Conservation (phyloP, 2,888 invertebrate species). For the Ceramica pisi region DNA sequence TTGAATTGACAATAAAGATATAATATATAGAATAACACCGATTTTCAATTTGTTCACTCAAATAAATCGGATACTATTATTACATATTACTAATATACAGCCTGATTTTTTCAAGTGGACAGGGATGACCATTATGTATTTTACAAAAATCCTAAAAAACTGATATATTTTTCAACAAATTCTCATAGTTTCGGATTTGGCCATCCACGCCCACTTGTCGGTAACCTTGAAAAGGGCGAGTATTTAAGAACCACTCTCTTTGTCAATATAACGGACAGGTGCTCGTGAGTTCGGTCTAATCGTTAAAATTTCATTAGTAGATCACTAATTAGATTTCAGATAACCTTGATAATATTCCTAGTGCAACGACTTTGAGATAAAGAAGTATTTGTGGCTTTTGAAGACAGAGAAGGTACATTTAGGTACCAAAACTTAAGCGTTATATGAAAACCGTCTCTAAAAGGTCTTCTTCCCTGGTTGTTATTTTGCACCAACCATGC, state of each 20-base stretch:
- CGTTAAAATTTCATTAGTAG: constrained; percentile 27
- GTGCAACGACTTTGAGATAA: constrained; percentile 22
- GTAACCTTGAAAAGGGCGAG: background rate
- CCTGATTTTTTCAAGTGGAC: no score
- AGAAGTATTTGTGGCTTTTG: background rate
- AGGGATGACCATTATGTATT: no score
- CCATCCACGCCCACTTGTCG: background rate
- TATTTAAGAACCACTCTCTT: background rate
- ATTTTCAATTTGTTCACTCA: no score
- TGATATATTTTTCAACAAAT: background rate
- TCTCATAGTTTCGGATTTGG: background rate
- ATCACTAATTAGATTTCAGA: constrained; percentile 19
- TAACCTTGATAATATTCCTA: constrained; percentile 12
- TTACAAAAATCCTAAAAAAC: no score
- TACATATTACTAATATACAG: no score
- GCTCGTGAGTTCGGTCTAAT: constrained; percentile 18
- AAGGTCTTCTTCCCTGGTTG: background rate
- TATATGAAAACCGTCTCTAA: background rate
- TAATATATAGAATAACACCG: no score
- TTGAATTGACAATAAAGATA: no score
- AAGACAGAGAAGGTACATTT: background rate
- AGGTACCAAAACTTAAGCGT: background rate
- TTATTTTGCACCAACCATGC: background rate
- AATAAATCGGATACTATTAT: no score
- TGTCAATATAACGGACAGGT: background rate